Evolutionary conservation across 2,113 vertebrate genomes (phyloP).

Genomic region (Rhea americana): DNA sequence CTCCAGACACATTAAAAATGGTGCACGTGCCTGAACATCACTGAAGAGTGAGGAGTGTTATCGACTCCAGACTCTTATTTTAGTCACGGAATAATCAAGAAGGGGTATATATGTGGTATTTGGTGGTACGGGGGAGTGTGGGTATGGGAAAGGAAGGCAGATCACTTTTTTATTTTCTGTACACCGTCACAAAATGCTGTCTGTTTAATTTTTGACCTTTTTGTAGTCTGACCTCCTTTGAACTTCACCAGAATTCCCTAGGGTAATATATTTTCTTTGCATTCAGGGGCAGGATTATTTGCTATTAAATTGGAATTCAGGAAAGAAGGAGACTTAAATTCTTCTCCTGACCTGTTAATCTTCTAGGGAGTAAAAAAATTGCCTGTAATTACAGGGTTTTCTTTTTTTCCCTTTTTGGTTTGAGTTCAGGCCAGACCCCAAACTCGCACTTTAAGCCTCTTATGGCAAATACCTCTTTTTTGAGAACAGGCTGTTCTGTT

Average conservation of each 20-base stretch:
- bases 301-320: conserved; percentile 50
- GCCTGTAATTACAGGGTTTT: conserved; percentile 20
- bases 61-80: neutral
- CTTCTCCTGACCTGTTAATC: conserved; percentile 53
- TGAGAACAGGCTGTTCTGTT: neutral
- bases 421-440: conserved; percentile 17
- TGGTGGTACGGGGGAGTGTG: neutral
- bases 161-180: neutral
- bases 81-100: neutral
- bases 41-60: neutral
- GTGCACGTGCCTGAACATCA: neutral
- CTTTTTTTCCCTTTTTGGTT: neutral
- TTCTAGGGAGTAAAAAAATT: conserved; percentile 9
- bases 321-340: conserved; percentile 43
- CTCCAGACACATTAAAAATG: conserved; percentile 57
- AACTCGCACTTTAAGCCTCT: conserved; percentile 35
- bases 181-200: neutral
- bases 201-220: conserved; percentile 56
- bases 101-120: neutral
- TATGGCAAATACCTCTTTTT: neutral
- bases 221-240: conserved; percentile 51
- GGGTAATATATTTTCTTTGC: conserved; percentile 29
- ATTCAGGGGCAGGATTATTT: conserved; percentile 52
- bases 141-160: neutral
- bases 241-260: conserved; percentile 51